Base-by-base conservation (phyloP, 2,888 invertebrate genomes). In the Tryphoninae sp. region DNA sequence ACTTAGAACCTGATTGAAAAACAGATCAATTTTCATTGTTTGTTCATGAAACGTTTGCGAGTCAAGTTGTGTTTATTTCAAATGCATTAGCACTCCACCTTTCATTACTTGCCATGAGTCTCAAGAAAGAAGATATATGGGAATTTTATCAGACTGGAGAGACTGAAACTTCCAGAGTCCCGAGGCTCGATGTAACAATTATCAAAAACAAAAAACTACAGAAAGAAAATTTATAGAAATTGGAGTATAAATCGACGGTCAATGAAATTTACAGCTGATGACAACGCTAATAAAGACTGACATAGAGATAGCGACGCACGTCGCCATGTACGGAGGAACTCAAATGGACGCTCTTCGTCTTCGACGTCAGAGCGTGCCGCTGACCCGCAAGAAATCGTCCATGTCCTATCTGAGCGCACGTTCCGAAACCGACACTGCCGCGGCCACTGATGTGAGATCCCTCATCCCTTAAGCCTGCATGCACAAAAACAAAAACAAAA, bases 281-380 rank as follows among this genome's bases (percentile, higher is more conserved):
- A 95, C 95, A 92, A 94, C 95, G 90, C 95, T 95, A 87, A 93
- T 96, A 94, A 96, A 96, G 94, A 96, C 95, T 89, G 95, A 96
- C 92, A 93, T 96, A 92, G 93, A 93, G 87, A 93, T 93, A 79
- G 94, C 94, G 58, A 93, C 94, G 79, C 93, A 94, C 88, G 90
- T 92, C 85, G 92, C 92, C 78, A 88, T 92, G 87, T 87, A 88
- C 86, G 90, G 92, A 90, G 91, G 92, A 85, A 91, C 90, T 8
- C 84, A 90, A 87, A 89, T 89, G 90, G 92, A 92, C 83, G 91
- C 92, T 81, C 87, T 92, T 83, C 89, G 88, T 84, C 89, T 92
- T 53, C 91, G 92, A 83, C 91, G 92, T 80, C 89, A 89, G 85
- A 92, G 92, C 84, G 90, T 87, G 80, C 92, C 92, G 83, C 85